phyloP scores from a whole-genome alignment of 2,113 vertebrate species.

The Pantherophis guttatus region DNA sequence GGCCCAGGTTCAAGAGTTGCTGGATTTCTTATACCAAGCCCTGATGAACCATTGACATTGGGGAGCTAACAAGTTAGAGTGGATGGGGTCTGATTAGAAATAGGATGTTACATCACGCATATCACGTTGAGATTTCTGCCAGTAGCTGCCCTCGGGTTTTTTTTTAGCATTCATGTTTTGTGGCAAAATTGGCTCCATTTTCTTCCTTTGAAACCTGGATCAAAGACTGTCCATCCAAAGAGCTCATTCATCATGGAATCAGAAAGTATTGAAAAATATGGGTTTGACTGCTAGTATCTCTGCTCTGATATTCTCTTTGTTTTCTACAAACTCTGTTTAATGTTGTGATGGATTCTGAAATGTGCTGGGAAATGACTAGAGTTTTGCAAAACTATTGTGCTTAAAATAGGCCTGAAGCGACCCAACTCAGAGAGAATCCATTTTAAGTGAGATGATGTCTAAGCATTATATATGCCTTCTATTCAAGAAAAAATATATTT shows the following conservation, averaged over 20 bases:
- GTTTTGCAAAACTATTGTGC: not conserved
- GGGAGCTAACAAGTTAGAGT: rapidly evolving
- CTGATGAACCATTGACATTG: not conserved
- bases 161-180: not conserved
- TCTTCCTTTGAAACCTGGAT: slow-evolving; percentile 7
- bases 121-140: not conserved
- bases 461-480: not conserved
- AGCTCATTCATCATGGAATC: slow-evolving; percentile 36
- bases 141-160: not conserved
- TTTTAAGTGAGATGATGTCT: not conserved
- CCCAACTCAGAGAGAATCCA: rapidly evolving
- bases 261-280: slow-evolving; percentile 40
- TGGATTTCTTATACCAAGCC: rapidly evolving
- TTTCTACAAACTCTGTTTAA: not conserved
- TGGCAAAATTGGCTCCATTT: not conserved
- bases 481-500: not conserved
- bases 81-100: rapidly evolving
- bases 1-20: not conserved
- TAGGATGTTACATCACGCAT: not conserved
- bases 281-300: not conserved
- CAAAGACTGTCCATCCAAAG: slow-evolving; percentile 10
- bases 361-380: not conserved
- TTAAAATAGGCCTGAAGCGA: rapidly evolving
- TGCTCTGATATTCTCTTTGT: slow-evolving; percentile 10
- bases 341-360: not conserved